Evolutionary conservation across 1,140 invertebrate species (phyloP).

Genomic region (Apocrypta bakeri): DNA sequence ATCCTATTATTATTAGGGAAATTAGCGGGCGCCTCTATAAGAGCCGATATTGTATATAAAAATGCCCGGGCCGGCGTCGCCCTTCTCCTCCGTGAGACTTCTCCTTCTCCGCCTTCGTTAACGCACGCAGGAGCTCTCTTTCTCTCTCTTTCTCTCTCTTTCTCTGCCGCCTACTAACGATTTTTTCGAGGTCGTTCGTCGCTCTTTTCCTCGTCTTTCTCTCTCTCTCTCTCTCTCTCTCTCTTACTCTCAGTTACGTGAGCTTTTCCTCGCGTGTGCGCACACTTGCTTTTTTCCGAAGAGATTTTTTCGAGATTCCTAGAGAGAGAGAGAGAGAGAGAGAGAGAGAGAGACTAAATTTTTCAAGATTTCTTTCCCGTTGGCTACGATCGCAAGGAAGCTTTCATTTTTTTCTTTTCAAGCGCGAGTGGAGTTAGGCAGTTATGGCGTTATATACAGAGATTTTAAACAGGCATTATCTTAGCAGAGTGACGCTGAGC

Average conservation of each 20-base stretch:
- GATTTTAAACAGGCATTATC: slow-evolving; percentile 17
- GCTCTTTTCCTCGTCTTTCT: not conserved
- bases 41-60: slow-evolving; percentile 4
- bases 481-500: not conserved
- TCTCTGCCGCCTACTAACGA: slow-evolving; percentile 35
- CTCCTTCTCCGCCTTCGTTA: slow-evolving; percentile 30
- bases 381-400: not conserved
- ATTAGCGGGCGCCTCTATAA: not conserved
- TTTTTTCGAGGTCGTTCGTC: slow-evolving; percentile 39
- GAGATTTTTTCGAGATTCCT: slow-evolving; percentile 15
- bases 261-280: slow-evolving; percentile 2
- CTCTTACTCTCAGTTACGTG: not conserved
- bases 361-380: slow-evolving; percentile 5
- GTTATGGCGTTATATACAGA: not conserved
- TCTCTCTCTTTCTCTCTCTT: too few species aligned
- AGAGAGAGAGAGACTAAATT: not conserved
- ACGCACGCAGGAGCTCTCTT: slow-evolving; percentile 2
- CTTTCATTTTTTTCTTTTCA: not conserved
- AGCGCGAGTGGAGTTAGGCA: not conserved
- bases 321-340: not conserved
- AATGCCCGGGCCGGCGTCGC: slow-evolving; percentile 27
- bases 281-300: not conserved
- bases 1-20: too few species aligned
- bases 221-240: not conserved
- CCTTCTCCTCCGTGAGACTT: slow-evolving; percentile 3